phyloP scores from a whole-genome alignment of 2,113 vertebrate species.

The Bubo bubo region DNA sequence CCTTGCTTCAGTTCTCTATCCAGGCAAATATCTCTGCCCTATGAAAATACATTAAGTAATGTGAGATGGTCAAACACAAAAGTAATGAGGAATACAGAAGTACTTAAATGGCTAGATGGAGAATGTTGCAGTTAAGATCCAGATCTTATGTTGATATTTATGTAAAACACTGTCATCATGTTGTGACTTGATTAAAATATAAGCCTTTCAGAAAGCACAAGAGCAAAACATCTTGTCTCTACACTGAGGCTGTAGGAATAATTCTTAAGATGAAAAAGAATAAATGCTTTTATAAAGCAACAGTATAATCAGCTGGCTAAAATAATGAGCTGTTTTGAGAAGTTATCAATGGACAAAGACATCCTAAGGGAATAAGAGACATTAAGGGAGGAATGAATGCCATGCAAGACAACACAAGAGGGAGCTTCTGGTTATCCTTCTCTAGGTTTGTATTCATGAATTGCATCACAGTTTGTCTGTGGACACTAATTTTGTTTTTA shows the following conservation, averaged over 20 bases:
- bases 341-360: background rate
- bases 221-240: background rate
- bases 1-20: background rate
- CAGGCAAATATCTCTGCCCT: background rate
- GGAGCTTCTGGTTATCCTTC: background rate
- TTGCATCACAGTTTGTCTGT: background rate
- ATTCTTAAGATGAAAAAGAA: background rate
- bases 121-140: background rate
- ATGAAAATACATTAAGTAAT: background rate
- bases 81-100: background rate
- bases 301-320: background rate
- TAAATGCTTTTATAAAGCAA: background rate
- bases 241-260: background rate
- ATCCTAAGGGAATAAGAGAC: background rate
- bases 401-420: background rate
- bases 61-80: background rate
- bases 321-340: constrained; percentile 18
- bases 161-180: background rate
- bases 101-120: background rate
- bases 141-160: background rate
- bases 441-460: background rate
- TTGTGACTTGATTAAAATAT: background rate
- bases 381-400: background rate
- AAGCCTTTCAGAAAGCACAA: background rate
- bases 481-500: background rate